Base-by-base conservation (phyloP, 2,797 vertebrate genomes). In the Lagocephalus sceleratus region DNA sequence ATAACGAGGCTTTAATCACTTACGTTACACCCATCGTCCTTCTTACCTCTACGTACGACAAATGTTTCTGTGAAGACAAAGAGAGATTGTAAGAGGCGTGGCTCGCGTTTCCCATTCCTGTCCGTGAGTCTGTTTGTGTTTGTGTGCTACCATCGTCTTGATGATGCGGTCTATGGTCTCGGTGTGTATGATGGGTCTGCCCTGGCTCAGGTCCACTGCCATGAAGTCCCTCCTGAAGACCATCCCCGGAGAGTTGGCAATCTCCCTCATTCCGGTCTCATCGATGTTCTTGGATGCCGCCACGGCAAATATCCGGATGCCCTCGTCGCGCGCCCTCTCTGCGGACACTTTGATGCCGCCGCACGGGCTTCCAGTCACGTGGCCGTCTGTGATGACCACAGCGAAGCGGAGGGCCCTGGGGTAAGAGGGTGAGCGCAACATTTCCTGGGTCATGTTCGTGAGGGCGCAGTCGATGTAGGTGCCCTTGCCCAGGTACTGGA, bases 401-500 rank as follows among this genome's bases (percentile, higher is more conserved):
- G 93, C 93, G 0, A 97, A 99, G 57, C 91, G 90, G 25, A 82
- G 68, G 21, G 60, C 25, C 0, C 69, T 59, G 0, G 80, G 77
- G 0, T 56, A 40, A 1, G 54, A 10, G 25, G 61, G 22, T 0
- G 67, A 66, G 0, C 2, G 39, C 39, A 79, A 43, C 66, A 98
- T 87, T 72, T 93, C 68, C 3, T 81, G 48, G 0, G 92, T 94
- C 94, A 95, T 98, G 69, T 90, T 92, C 75, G 54, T 79, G 64
- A 99, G 83, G 0, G 97, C 96, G 0, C 97, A 99, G 76, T 99
- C 97, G 0, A 88, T 98, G 83, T 93, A 92, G 61, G 97, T 99
- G 46, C 97, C 97, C 3, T 92, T 91, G 45, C 97, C 96, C 32
- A 97, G 87, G 73, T 98, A 99, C 0, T 0, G 0, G 48, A 98